Evolutionary conservation across 2,888 invertebrate genomes (phyloP).

Genomic region (Pterostichus madidus): DNA sequence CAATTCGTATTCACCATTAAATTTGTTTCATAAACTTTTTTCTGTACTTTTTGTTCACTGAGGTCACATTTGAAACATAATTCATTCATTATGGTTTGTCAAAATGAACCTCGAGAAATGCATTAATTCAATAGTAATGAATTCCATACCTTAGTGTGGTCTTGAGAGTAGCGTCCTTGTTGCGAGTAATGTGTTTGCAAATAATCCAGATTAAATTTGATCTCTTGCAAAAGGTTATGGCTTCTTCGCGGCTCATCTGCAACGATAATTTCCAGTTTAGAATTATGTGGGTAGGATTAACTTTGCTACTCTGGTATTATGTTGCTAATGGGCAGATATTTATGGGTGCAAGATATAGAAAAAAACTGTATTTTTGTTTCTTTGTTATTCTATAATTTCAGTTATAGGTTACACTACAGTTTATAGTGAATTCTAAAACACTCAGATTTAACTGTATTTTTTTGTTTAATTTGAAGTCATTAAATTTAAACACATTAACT

Average conservation of each 20-base stretch:
- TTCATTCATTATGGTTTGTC: no score
- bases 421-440: no score
- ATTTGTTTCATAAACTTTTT: no score
- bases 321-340: background rate
- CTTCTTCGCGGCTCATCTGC: conserved; percentile 87
- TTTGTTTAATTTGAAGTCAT: no score
- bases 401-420: no score
- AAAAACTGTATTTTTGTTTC: background rate
- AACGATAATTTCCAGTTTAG: conserved; percentile 36
- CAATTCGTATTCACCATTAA: no score
- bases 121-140: background rate
- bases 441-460: no score
- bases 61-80: no score
- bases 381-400: no score
- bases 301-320: background rate
- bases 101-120: no score
- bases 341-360: background rate
- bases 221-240: conserved; percentile 87
- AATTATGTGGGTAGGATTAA: conserved; percentile 14
- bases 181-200: conserved; percentile 83
- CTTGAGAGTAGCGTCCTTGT: conserved; percentile 74
- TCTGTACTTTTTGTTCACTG: no score
- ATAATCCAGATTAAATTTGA: conserved; percentile 86
- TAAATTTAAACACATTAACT: no score
- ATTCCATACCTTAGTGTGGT: conserved; percentile 71